Evolutionary conservation across 1,140 invertebrate species (phyloP), one percentile per base, ranked within the genome.

Genomic region (Delia radicum): DNA sequence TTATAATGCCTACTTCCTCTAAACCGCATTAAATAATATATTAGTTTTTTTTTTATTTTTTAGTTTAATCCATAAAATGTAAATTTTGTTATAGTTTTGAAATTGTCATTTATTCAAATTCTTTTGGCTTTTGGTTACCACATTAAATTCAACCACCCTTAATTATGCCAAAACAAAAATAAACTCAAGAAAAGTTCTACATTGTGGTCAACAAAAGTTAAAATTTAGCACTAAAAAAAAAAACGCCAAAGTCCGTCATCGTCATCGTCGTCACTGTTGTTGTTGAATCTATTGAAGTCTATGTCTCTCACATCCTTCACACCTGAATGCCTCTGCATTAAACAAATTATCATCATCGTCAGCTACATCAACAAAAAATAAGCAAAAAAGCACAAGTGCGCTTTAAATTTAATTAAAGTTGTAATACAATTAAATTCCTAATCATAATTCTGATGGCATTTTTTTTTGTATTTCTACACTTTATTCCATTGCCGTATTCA

Each of bases 371-470:
- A n/a, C 46, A 6, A n/a, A 13, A n/a, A n/a, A n/a, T 15, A 48
- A 3, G 18, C 13, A 2, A 2, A n/a, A n/a, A 13, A 48, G 46
- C 46, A 18, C 63, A 67, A 67, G 63, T 67, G 29, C 63, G 28
- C 28, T 33, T 67, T 67, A 67, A 48, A 31, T 67, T 67, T 67
- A 67, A 67, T 67, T 67, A 31, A 67, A 67, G 28, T 67, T 67
- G 63, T 67, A 67, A 67, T 67, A 67, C 63, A 67, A 67, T 67
- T 67, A 67, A 67, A 67, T 67, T 67, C 63, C 63, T 67, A 67
- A 67, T 67, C 63, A 67, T 67, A 67, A 67, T 21, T 33, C 28
- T 67, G 29, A 67, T 67, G 63, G 63, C 18, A 29, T 65, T 29
- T 65, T 65, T 65, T 65, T 28, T 29, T 65, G 63, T 28, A n/a